Percentiles rank a stretch among this genome's conserved stretches.
These are phyloP conservation scores for Spisula solida DNA, from an alignment of 2,888 invertebrate genomes.

Conservation along the genomic window DNA sequence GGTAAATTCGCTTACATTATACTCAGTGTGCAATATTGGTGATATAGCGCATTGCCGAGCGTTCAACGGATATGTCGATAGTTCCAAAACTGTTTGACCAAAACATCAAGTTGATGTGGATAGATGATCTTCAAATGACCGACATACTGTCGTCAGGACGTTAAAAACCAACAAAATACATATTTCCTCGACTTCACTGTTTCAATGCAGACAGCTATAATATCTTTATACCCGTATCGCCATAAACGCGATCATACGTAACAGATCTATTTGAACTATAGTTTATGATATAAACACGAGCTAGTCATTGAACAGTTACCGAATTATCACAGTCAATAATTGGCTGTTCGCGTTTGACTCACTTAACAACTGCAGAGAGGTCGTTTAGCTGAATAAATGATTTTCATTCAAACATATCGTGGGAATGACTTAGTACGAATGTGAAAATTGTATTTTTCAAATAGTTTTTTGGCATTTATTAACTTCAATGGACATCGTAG, in stretches of 20 bases:
- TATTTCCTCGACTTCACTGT: background rate
- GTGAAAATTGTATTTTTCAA: background rate
- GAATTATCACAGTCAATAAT: background rate
- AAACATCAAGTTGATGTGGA: no score
- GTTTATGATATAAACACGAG: background rate
- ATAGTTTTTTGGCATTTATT: background rate
- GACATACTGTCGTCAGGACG: no score
- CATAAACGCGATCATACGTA: background rate
- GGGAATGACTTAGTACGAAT: background rate
- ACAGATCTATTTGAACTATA: conserved; percentile 11
- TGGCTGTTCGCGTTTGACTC: background rate
- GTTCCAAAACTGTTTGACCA: no score
- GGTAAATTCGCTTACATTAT: no score
- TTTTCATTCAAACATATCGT: conserved; percentile 2
- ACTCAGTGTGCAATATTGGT: no score
- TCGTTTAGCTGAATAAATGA: background rate
- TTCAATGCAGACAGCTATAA: background rate
- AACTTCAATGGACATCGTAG: background rate
- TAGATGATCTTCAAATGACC: no score
- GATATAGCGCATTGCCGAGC: no score
- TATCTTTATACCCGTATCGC: conserved; percentile 7
- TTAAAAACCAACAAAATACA: no score
- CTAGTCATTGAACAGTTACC: background rate
- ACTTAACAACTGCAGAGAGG: background rate
- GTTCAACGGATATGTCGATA: no score